phyloP scores from a whole-genome alignment of 2,113 vertebrate species.

The Cinclus mexicanus region DNA sequence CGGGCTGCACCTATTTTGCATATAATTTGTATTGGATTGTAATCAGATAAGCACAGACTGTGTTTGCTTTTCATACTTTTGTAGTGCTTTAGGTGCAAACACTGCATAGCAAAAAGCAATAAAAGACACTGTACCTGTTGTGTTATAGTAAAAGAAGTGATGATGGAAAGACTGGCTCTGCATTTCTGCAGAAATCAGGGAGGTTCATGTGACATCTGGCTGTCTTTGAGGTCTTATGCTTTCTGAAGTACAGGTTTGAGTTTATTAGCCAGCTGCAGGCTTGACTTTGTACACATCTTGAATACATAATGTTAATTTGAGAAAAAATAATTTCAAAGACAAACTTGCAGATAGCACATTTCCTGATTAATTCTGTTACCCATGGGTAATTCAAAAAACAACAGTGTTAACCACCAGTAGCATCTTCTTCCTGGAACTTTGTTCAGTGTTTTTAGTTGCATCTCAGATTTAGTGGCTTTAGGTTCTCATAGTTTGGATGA shows the following conservation, averaged over 20 bases:
- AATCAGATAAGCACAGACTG: background rate
- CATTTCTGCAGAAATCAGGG: background rate
- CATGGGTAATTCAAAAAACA: background rate
- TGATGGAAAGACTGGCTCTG: background rate
- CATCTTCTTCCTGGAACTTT: background rate
- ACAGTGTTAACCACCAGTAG: background rate
- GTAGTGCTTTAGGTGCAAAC: background rate
- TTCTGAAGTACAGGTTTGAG: background rate
- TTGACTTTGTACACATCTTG: background rate
- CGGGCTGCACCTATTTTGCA: background rate
- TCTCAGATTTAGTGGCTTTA: background rate
- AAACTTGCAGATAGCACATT: background rate
- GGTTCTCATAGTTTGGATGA: background rate
- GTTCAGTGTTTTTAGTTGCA: background rate
- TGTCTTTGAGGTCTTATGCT: background rate
- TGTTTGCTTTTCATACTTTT: constrained; percentile 13
- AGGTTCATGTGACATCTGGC: background rate
- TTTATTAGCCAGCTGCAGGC: background rate
- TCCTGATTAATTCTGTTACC: background rate
- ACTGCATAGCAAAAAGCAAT: background rate
- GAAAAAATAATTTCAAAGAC: background rate
- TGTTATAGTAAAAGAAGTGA: background rate
- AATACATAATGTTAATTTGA: background rate
- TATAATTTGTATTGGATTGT: constrained; percentile 4
- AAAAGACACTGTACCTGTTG: background rate